Base-by-base conservation (phyloP, 2,113 vertebrate genomes). In the Todiramphus saurophagus region DNA sequence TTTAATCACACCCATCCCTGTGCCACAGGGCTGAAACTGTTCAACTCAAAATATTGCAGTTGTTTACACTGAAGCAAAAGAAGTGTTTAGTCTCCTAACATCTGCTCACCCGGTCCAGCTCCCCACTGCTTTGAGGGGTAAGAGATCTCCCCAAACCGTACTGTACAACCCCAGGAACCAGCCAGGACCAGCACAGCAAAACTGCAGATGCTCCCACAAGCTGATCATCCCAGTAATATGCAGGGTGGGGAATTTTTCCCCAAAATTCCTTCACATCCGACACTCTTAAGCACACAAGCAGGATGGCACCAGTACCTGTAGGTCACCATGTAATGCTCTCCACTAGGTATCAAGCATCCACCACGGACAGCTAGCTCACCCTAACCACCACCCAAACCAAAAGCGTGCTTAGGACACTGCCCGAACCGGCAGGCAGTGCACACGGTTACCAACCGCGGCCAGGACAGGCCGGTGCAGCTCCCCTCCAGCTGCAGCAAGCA, bases 401-500 rank as follows among this genome's bases (percentile, higher is more conserved):
- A 48, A 41, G 5, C 50, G 16, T n/a, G 41, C 41, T 58, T 13
- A 73, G 58, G 67, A 41, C 1, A 4, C 48, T 20, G 21, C 11
- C 48, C 23, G 21, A 50, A 10, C 21, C 5, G 48, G 48, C 21
- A 13, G 48, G 7, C 74, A 4, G 17, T 21, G 74, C 74, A 48
- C 48, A 13, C 16, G 11, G 43, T 11, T 7, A 43, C 2, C 4
- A 13, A 23, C 1, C 2, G 18, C 7, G 10, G 33, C 30, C 28
- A 15, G 25, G 46, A 5, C 56, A 60, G 41, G 33, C 24, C 31
- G 56, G 5, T 23, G 44, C 69, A 48, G 56, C 35, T 30, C 25
- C 70, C 55, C 44, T 56, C 5, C 4, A 58, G 37, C 30, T 43
- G 51, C 27, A 35, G 48, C 30, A 31, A 33, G 37, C 69, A n/a